These are phyloP conservation scores for Mayetiola destructor DNA, from an alignment of 2,888 invertebrate genomes.

Conservation along the genomic window DNA sequence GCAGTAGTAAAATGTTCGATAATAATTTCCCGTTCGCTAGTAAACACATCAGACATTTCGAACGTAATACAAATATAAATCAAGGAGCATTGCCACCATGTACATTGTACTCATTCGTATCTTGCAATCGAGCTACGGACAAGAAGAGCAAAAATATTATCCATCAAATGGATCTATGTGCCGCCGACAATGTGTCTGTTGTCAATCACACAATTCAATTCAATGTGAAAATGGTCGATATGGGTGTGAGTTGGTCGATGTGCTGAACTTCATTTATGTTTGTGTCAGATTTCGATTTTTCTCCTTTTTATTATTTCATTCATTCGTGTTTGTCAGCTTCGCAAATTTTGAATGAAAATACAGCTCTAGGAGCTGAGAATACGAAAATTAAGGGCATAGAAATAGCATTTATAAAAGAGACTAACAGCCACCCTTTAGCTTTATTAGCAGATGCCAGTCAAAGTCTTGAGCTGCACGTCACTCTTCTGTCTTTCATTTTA, in stretches of 20 bases:
- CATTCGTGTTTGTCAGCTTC: too few relatives aligned
- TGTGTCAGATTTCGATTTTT: constrained; percentile 9
- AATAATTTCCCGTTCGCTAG: constrained; percentile 2
- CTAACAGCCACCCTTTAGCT: constrained; percentile 4
- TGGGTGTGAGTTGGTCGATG: constrained; percentile 9
- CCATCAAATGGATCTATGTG: constrained; percentile 12
- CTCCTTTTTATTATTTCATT: too few relatives aligned
- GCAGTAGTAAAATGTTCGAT: neutral
- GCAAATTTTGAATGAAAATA: too few relatives aligned
- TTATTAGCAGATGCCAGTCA: constrained; percentile 12
- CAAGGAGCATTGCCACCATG: neutral
- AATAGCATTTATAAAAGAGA: too few relatives aligned
- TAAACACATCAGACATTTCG: neutral
- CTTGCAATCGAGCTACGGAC: neutral
- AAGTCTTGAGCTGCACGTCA: constrained; percentile 10
- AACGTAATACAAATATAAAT: neutral
- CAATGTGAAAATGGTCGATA: constrained; percentile 11
- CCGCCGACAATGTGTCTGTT: constrained; percentile 12
- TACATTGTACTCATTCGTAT: neutral
- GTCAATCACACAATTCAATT: constrained; percentile 13
- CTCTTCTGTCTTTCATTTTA: constrained; percentile 9
- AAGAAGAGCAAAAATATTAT: constrained; percentile 3
- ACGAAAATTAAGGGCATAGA: too few relatives aligned
- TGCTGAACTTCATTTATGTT: constrained; percentile 5
- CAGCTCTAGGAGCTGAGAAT: too few relatives aligned